Conservation (phyloP, 2,888 invertebrate genomes). For the Parnassius glacialis region DNA sequence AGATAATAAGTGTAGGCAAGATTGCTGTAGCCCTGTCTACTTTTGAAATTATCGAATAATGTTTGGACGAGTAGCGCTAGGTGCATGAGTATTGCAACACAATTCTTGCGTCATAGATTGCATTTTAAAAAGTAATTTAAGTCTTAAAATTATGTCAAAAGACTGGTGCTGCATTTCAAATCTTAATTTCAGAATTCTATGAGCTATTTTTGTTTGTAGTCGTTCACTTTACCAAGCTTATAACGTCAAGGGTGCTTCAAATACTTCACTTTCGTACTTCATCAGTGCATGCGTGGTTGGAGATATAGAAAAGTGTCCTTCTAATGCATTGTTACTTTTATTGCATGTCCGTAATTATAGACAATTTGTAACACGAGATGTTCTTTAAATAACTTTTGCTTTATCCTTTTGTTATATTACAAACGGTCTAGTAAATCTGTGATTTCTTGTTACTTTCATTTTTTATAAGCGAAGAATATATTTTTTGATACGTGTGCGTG, state of each 20-base stretch:
- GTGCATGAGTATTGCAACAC: constrained; percentile 17
- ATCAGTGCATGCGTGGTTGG: constrained; percentile 32
- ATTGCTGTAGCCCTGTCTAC: constrained; percentile 1
- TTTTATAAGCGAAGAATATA: no score
- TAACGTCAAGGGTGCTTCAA: constrained; percentile 28
- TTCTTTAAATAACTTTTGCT: constrained; percentile 11
- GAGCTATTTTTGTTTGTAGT: background rate
- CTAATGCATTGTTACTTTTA: constrained; percentile 24
- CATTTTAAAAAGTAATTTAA: background rate
- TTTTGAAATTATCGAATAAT: constrained; percentile 22
- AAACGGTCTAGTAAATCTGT: no score
- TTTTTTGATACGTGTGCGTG: no score
- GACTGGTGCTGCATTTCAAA: background rate
- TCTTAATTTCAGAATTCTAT: background rate
- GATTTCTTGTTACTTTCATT: no score
- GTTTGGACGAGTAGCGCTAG: constrained; percentile 15
- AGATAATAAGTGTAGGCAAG: no score
- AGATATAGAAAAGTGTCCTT: constrained; percentile 35
- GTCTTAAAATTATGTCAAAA: background rate
- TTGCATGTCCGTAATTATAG: constrained; percentile 25
- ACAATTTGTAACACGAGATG: constrained; percentile 28
- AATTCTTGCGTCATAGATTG: constrained; percentile 11
- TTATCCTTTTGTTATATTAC: background rate
- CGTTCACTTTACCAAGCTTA: constrained; percentile 3
- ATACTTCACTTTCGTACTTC: constrained; percentile 31